Conservation (phyloP, 2,113 vertebrate species). For the Eulacestoma nigropectus region DNA sequence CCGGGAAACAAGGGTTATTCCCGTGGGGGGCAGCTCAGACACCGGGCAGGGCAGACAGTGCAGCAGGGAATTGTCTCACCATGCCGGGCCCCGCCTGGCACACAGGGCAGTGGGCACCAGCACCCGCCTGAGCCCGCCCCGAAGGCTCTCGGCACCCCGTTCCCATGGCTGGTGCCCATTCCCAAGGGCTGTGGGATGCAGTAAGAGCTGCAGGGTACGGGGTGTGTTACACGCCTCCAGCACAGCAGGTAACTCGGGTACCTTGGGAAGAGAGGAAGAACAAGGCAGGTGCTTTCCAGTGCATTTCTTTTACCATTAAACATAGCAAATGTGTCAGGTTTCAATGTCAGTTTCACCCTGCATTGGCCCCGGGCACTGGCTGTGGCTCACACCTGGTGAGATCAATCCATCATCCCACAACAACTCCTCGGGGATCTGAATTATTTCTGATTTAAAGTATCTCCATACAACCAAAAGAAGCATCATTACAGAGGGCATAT, state of each 20-base stretch:
- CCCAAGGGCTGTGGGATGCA: background rate
- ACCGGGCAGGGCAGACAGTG: rapidly evolving
- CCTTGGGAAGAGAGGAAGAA: background rate
- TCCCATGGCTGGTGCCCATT: rapidly evolving
- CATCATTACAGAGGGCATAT: background rate
- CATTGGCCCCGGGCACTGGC: background rate
- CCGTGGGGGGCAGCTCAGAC: background rate
- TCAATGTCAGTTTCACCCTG: background rate
- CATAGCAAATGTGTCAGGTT: rapidly evolving
- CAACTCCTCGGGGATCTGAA: background rate
- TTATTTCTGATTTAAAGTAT: background rate
- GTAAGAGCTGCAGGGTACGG: rapidly evolving
- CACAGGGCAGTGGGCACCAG: rapidly evolving
- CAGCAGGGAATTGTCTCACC: background rate
- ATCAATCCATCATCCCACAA: background rate
- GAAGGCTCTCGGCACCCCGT: rapidly evolving
- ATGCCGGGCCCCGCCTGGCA: background rate
- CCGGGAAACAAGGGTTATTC: too few species aligned
- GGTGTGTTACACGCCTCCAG: rapidly evolving
- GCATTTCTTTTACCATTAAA: rapidly evolving
- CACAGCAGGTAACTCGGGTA: rapidly evolving
- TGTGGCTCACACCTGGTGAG: background rate
- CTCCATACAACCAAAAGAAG: background rate
- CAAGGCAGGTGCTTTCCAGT: background rate
- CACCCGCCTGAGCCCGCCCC: background rate